These are phyloP conservation scores for Plemyria rubiginata DNA, from an alignment of 2,888 invertebrate species.

Conservation along the genomic window DNA sequence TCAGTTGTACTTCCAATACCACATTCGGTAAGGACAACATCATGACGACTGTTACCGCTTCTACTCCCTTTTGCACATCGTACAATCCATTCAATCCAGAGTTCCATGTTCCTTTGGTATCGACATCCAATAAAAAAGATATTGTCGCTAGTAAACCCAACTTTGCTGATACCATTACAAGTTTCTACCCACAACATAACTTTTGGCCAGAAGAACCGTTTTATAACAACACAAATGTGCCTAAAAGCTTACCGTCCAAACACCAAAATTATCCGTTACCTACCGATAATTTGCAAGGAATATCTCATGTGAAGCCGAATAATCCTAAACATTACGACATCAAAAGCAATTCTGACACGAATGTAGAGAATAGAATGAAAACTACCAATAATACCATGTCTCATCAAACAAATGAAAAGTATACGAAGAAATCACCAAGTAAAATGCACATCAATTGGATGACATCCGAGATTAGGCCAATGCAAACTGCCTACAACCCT, in stretches of 20 bases:
- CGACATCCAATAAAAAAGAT: constrained; percentile 70
- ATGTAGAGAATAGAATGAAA: constrained; percentile 57
- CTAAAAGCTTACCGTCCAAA: constrained; percentile 63
- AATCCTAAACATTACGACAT: constrained; percentile 64
- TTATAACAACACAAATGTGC: constrained; percentile 65
- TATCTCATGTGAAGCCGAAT: constrained; percentile 56
- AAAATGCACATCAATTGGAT: constrained; percentile 83
- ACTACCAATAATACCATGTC: constrained; percentile 52
- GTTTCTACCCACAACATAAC: constrained; percentile 76
- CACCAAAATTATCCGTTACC: constrained; percentile 65
- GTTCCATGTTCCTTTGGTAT: constrained; percentile 74
- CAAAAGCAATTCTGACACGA: constrained; percentile 56
- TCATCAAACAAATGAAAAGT: constrained; percentile 68
- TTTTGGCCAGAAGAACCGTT: constrained; percentile 80
- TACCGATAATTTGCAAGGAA: constrained; percentile 57
- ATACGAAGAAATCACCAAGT: constrained; percentile 74
- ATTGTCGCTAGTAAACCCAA: constrained; percentile 58
- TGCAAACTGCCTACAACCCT: constrained; percentile 67
- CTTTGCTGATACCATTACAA: constrained; percentile 73
- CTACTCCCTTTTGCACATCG: constrained; percentile 67
- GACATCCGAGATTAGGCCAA: constrained; percentile 78
- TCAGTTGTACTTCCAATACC: constrained; percentile 67
- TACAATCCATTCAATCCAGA: constrained; percentile 80
- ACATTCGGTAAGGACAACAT: constrained; percentile 71
- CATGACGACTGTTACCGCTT: constrained; percentile 57